Conservation (phyloP, 2,113 vertebrate species). For the Microtus montanus region DNA sequence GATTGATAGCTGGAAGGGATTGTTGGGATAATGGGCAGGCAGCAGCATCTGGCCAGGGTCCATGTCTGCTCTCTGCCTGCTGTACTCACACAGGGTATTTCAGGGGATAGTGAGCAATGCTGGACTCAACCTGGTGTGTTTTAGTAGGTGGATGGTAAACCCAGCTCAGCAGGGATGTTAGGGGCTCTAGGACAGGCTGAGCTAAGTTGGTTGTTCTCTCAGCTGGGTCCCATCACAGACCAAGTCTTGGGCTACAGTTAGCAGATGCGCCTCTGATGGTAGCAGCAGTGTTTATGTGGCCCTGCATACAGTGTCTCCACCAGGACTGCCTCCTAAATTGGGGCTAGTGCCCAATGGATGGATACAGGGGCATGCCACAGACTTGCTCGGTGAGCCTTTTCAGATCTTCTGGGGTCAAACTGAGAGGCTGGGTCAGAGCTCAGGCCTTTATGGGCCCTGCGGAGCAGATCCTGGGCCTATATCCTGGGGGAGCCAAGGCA, state of each 20-base stretch:
- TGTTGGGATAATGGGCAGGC: background rate
- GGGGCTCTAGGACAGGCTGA: background rate
- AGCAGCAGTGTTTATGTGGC: fast-evolving
- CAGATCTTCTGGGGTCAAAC: background rate
- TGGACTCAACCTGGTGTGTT: background rate
- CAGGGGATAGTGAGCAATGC: background rate
- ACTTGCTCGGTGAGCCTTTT: background rate
- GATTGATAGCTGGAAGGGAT: background rate
- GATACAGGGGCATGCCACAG: background rate
- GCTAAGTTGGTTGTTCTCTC: background rate
- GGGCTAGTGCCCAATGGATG: background rate
- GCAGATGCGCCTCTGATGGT: background rate
- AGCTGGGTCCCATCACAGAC: background rate
- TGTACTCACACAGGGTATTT: background rate
- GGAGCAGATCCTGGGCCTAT: background rate
- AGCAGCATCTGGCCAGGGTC: background rate
- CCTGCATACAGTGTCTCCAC: fast-evolving
- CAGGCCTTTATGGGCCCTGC: background rate
- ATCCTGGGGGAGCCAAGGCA: slow-evolving; percentile 4
- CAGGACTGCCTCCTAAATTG: background rate
- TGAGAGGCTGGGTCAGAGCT: fast-evolving
- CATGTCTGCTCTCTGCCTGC: background rate
- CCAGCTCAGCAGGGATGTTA: background rate
- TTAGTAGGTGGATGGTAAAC: background rate
- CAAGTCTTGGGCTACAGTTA: background rate